Evolutionary conservation across 2,113 vertebrate species (phyloP).

Genomic region (Bombycilla garrulus): DNA sequence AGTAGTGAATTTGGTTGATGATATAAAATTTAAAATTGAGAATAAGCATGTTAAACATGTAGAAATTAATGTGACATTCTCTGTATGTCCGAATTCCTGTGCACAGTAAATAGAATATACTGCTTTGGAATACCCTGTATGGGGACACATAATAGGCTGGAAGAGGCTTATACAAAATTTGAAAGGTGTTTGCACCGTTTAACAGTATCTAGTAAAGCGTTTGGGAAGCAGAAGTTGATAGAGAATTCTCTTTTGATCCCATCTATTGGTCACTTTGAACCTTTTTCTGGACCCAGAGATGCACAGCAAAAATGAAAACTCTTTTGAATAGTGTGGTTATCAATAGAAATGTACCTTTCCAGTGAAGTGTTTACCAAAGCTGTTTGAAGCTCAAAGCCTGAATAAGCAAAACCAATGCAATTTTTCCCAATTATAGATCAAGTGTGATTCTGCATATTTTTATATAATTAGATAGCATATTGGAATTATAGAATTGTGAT

Average conservation of each 20-base stretch:
- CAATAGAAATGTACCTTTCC: background rate
- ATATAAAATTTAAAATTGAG: background rate
- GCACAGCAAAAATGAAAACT: background rate
- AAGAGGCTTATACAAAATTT: background rate
- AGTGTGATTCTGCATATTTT: constrained; percentile 47
- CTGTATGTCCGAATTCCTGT: background rate
- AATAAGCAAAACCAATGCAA: constrained; percentile 37
- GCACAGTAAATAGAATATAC: background rate
- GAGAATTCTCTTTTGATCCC: background rate
- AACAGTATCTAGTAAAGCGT: background rate
- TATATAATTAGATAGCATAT: constrained; percentile 40
- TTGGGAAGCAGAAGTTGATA: background rate
- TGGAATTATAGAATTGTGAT: constrained; percentile 37
- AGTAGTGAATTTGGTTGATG: background rate
- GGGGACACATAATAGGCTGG: background rate
- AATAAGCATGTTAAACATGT: background rate
- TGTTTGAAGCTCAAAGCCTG: constrained; percentile 3
- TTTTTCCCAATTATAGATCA: background rate
- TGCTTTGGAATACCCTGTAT: background rate
- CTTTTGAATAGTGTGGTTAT: background rate
- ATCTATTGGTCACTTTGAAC: background rate
- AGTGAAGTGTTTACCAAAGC: background rate
- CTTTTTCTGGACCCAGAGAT: background rate
- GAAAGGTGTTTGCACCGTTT: background rate
- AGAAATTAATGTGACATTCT: background rate